phyloP scores from a whole-genome alignment of 2,888 invertebrate species.

The Magallana nippona region DNA sequence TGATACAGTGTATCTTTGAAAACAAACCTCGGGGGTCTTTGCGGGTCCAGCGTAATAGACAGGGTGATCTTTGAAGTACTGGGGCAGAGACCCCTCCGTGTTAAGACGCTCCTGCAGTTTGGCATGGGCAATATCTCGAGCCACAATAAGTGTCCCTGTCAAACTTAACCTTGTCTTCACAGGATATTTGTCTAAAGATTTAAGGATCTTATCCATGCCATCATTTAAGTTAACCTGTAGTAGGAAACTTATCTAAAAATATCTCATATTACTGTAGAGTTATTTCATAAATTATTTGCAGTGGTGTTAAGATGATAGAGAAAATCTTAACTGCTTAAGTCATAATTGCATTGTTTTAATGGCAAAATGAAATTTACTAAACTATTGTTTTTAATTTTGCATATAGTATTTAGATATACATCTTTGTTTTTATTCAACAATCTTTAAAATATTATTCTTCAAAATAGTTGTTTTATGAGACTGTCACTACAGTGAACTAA shows the following conservation, averaged over 20 bases:
- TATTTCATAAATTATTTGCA: too few relatives aligned
- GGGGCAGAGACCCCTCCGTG: slow-evolving; percentile 76
- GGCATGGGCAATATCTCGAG: slow-evolving; percentile 80
- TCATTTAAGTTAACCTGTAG: slow-evolving; percentile 76
- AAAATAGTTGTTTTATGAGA: too few relatives aligned
- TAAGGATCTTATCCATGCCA: slow-evolving; percentile 75
- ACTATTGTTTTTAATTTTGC: too few relatives aligned
- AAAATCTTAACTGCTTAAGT: too few relatives aligned
- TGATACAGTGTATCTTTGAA: background rate
- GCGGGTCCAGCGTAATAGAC: slow-evolving; percentile 80
- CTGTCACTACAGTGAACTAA: too few relatives aligned
- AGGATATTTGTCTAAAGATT: slow-evolving; percentile 72
- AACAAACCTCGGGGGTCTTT: slow-evolving; percentile 78
- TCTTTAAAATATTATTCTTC: too few relatives aligned
- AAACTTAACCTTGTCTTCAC: slow-evolving; percentile 77
- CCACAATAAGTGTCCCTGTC: slow-evolving; percentile 79
- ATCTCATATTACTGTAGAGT: too few relatives aligned
- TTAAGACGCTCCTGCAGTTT: slow-evolving; percentile 79
- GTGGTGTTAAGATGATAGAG: too few relatives aligned
- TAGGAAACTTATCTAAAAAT: background rate
- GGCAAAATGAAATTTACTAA: too few relatives aligned
- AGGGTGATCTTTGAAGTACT: slow-evolving; percentile 79
- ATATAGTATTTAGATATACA: too few relatives aligned
- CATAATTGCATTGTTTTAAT: too few relatives aligned
- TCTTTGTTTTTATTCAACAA: too few relatives aligned